Evolutionary conservation across 2,113 vertebrate species (phyloP).

Genomic region (Apistogramma diplotaenia): DNA sequence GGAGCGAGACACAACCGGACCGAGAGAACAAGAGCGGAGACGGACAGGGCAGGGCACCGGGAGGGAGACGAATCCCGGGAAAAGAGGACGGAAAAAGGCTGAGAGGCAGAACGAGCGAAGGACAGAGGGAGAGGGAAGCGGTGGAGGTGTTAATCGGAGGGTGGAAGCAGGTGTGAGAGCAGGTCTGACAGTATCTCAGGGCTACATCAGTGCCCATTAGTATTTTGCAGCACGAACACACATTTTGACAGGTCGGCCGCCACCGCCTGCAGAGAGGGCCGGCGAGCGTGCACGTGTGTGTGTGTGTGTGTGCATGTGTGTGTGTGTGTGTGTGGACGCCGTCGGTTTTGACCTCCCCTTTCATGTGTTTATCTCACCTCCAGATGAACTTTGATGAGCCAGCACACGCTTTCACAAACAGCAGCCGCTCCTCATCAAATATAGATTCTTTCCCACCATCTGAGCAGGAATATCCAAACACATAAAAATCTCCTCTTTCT

Average conservation of each 20-base stretch:
- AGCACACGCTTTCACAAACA: not conserved
- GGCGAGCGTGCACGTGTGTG: constrained; percentile 5
- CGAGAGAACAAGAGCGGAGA: not conserved
- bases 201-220: constrained; percentile 61
- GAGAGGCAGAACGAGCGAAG: constrained; percentile 46
- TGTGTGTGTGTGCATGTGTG: not conserved
- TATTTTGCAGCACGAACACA: constrained; percentile 58
- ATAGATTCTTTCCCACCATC: constrained; percentile 27
- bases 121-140: constrained; percentile 23
- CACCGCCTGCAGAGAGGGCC: constrained; percentile 22
- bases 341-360: constrained; percentile 32
- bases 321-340: not conserved
- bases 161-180: constrained; percentile 10
- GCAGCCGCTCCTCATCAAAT: constrained; percentile 13
- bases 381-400: constrained; percentile 41
- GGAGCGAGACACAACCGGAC: not conserved
- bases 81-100: not conserved
- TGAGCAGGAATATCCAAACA: constrained; percentile 1
- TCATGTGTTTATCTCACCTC: constrained; percentile 55
- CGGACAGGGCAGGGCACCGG: not conserved
- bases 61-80: not conserved
- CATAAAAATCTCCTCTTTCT: too few relatives aligned
- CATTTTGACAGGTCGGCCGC: constrained; percentile 48
- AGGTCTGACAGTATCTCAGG: constrained; percentile 52
- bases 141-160: constrained; percentile 45